These are phyloP conservation scores for Anas acuta DNA, from an alignment of 2,797 vertebrate genomes.

Conservation along the genomic window DNA sequence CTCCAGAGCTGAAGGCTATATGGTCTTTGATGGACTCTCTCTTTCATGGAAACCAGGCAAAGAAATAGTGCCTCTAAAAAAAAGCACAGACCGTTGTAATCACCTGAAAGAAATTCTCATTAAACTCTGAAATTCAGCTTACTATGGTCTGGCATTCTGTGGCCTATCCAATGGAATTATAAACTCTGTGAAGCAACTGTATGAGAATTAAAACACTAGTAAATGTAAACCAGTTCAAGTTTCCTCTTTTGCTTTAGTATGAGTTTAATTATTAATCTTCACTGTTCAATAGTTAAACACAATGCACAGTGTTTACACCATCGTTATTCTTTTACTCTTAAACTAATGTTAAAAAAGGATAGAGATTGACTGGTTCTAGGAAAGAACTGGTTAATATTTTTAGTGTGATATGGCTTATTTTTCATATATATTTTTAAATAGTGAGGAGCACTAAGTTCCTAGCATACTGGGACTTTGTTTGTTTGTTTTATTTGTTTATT, in stretches of 20 bases:
- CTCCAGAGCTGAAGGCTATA: neutral
- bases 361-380: neutral
- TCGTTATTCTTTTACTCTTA: neutral
- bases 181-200: neutral
- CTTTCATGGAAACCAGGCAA: neutral
- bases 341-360: constrained; percentile 11
- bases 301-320: constrained; percentile 37
- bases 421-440: neutral
- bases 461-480: neutral
- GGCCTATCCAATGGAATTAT: neutral
- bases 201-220: neutral
- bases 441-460: neutral
- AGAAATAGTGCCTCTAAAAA: neutral
- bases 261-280: constrained; percentile 66
- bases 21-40: neutral
- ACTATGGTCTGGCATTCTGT: neutral
- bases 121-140: neutral
- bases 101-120: neutral
- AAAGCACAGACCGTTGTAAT: neutral
- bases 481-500: neutral
- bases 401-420: neutral
- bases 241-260: neutral
- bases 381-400: constrained; percentile 18
- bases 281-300: constrained; percentile 65
- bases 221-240: constrained; percentile 3